Evolutionary conservation across 2,113 vertebrate species (phyloP).

Genomic region (Notothenia rossii): DNA sequence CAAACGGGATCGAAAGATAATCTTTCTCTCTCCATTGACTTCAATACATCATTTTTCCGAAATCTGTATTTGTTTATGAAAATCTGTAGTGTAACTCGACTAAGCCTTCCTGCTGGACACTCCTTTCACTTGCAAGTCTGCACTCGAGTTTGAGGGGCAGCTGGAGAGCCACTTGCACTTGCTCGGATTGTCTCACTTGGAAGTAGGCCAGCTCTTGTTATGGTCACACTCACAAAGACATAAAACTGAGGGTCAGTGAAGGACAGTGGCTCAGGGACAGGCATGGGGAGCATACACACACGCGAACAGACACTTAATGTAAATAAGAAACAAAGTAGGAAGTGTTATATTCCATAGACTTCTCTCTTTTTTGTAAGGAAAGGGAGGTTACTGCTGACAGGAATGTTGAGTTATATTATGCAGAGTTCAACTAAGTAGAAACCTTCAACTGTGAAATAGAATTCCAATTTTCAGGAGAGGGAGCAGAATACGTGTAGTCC

Average conservation of each 20-base stretch:
- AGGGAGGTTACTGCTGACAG: slow-evolving; percentile 5
- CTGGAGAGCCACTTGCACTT: slow-evolving; percentile 16
- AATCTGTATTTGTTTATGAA: too few species aligned
- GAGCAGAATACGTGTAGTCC: neutral
- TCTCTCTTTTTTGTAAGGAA: slow-evolving; percentile 11
- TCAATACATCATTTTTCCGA: too few species aligned
- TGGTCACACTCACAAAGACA: neutral
- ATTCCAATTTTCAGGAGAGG: neutral
- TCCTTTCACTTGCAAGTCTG: slow-evolving; percentile 7
- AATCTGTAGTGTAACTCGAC: neutral
- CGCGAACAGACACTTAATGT: neutral
- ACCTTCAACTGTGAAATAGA: too few species aligned
- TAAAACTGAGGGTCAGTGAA: slow-evolving; percentile 13
- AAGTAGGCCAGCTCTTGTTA: slow-evolving; percentile 32
- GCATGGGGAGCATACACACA: neutral
- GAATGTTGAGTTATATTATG: too few species aligned
- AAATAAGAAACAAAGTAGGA: slow-evolving; percentile 15
- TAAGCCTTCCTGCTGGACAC: neutral
- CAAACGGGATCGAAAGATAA: too few species aligned
- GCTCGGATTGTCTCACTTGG: slow-evolving; percentile 10
- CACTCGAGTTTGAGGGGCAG: slow-evolving; percentile 14
- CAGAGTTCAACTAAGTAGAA: too few species aligned
- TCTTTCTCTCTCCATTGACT: too few species aligned
- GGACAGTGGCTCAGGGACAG: neutral
- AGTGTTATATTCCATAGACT: neutral